Evolutionary conservation across 2,888 invertebrate species (phyloP).

Genomic region (Sepioteuthis lessoniana): DNA sequence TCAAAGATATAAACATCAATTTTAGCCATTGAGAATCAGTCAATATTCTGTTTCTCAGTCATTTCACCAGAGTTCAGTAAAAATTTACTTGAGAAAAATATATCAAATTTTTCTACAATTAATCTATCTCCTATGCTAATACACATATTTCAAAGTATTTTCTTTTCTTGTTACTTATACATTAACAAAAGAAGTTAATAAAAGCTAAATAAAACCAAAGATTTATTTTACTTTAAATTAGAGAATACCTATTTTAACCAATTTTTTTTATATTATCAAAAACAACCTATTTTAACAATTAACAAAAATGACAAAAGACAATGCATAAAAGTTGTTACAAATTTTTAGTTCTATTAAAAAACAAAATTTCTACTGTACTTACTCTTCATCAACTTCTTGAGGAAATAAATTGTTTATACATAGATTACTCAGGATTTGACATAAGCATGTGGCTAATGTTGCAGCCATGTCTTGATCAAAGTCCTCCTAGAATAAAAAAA

Average conservation of each 20-base stretch:
- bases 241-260: neutral
- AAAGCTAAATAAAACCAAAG: neutral
- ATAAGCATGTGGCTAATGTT: slow-evolving; percentile 79
- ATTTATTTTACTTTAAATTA: no score
- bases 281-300: neutral
- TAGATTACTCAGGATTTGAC: slow-evolving; percentile 78
- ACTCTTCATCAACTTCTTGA: slow-evolving; percentile 77
- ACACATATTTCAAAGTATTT: neutral
- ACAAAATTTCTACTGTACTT: slow-evolving; percentile 57
- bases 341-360: neutral
- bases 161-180: neutral
- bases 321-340: neutral
- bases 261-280: neutral
- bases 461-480: slow-evolving; percentile 80
- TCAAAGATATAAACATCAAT: no score
- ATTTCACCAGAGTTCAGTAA: no score
- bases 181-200: neutral
- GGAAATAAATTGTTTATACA: slow-evolving; percentile 77
- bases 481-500: slow-evolving; percentile 62
- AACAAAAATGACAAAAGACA: neutral
- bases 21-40: no score
- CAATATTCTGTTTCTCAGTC: no score
- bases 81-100: no score
- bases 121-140: neutral
- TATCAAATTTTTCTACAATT: no score